Evolutionary conservation across 1,140 invertebrate genomes (phyloP).

Genomic region (Drosophila pandora): DNA sequence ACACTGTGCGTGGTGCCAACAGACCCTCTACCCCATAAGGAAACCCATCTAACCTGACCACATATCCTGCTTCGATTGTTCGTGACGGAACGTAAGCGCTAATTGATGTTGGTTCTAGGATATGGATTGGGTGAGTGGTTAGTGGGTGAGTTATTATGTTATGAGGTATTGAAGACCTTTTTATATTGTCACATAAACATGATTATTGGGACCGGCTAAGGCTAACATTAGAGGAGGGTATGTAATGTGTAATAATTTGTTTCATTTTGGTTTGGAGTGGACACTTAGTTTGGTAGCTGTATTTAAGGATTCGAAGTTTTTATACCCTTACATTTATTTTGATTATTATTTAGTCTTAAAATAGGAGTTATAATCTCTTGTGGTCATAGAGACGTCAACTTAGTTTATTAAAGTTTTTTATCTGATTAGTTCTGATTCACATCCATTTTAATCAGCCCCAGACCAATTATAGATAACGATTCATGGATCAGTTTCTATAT

Average conservation of each 20-base stretch:
- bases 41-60: conserved; percentile 7
- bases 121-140: neutral
- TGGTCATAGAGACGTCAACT: too few species aligned
- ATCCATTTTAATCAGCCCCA: conserved; percentile 15
- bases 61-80: conserved; percentile 40
- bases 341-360: too few species aligned
- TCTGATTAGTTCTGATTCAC: conserved; percentile 28
- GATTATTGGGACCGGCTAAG: conserved; percentile 10
- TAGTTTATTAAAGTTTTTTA: too few species aligned
- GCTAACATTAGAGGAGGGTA: neutral
- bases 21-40: neutral
- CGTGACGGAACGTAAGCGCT: conserved; percentile 37
- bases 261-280: neutral
- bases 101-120: conserved; percentile 18
- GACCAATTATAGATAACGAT: conserved; percentile 20
- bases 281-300: neutral
- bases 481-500: neutral
- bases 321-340: neutral
- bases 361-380: too few species aligned
- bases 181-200: conserved; percentile 45
- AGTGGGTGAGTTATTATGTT: conserved; percentile 33
- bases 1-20: neutral
- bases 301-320: neutral
- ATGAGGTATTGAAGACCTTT: conserved; percentile 30
- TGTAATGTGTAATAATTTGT: neutral